phyloP scores from a whole-genome alignment of 2,888 invertebrate species.

The Colostygia pectinataria region DNA sequence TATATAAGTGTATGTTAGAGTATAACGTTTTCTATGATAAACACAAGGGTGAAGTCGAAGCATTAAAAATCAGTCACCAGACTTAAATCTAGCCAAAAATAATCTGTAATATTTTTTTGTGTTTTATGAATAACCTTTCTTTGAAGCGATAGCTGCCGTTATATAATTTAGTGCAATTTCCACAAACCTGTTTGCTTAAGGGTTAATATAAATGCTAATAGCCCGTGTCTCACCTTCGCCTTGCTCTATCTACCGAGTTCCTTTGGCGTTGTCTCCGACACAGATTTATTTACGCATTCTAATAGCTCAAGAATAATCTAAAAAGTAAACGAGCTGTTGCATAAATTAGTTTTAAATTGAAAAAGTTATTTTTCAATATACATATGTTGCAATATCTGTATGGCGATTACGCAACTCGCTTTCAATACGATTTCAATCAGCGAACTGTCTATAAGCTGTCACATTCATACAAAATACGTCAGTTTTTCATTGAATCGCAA shows the following conservation, averaged over 20 bases:
- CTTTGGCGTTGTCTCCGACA: conserved; percentile 20
- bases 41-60: too few species aligned
- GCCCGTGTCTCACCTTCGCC: conserved; percentile 42
- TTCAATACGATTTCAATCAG: too few species aligned
- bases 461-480: too few species aligned
- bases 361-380: not conserved
- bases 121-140: conserved; percentile 5
- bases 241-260: conserved; percentile 28
- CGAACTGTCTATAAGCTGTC: too few species aligned
- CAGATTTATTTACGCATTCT: conserved; percentile 30
- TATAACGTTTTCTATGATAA: too few species aligned
- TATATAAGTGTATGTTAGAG: too few species aligned
- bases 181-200: conserved; percentile 62
- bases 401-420: not conserved
- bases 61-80: too few species aligned
- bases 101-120: too few species aligned
- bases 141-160: conserved; percentile 44
- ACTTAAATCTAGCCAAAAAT: too few species aligned
- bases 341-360: conserved; percentile 3
- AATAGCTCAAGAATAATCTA: conserved; percentile 16
- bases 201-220: conserved; percentile 77
- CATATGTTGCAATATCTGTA: not conserved
- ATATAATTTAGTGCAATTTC: conserved; percentile 61
- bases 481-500: too few species aligned
- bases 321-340: conserved; percentile 12